Percentiles rank a stretch among this genome's conserved stretches.
These are phyloP conservation scores for Trematomus bernacchii DNA, from an alignment of 2,797 vertebrate genomes.

Conservation along the genomic window DNA sequence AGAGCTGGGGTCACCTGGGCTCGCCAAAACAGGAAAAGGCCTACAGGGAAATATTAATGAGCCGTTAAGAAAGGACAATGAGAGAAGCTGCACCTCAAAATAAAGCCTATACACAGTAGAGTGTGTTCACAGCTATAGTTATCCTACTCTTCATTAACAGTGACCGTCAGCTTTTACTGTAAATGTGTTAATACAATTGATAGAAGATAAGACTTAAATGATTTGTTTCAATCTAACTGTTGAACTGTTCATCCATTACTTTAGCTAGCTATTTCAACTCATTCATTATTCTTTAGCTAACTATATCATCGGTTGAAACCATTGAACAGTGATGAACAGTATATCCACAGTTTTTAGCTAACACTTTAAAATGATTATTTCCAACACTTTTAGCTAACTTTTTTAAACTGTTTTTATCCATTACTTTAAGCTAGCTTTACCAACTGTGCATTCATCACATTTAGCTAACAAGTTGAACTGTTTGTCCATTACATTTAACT, in stretches of 20 bases:
- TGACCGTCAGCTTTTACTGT: too few relatives aligned
- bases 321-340: background rate
- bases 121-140: background rate
- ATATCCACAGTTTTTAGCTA: too few relatives aligned
- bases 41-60: slow-evolving; percentile 12
- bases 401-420: too few relatives aligned
- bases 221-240: too few relatives aligned
- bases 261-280: background rate
- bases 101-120: background rate
- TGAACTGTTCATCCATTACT: background rate
- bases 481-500: too few relatives aligned
- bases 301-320: background rate
- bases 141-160: background rate
- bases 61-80: background rate
- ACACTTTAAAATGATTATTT: too few relatives aligned
- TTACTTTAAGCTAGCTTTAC: background rate
- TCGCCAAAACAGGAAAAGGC: slow-evolving; percentile 56
- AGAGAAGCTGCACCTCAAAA: background rate
- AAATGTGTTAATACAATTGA: background rate
- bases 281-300: background rate
- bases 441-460: background rate
- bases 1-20: slow-evolving; percentile 48
- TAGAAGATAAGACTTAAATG: too few relatives aligned
- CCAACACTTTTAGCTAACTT: too few relatives aligned
- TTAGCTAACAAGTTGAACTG: background rate